phyloP scores from a whole-genome alignment of 2,888 invertebrate species.

The Auanema sp. region DNA sequence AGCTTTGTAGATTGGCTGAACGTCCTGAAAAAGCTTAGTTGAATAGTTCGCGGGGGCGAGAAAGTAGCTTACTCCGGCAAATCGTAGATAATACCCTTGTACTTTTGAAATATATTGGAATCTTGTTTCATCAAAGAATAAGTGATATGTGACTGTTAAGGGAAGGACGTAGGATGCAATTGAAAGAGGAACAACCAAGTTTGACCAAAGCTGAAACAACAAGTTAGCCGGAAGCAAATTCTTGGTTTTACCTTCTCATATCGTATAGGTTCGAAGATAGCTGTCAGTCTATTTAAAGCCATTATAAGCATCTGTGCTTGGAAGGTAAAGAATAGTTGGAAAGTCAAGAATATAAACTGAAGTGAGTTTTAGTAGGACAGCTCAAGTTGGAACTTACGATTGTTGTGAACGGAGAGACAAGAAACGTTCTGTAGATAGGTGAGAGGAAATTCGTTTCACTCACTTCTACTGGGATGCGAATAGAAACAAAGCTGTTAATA shows the following conservation, averaged over 20 bases:
- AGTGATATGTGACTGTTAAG: conserved; percentile 18
- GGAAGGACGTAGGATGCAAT: conserved; percentile 25
- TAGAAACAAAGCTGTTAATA: conserved; percentile 11
- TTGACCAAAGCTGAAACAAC: conserved; percentile 27
- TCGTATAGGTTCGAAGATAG: conserved; percentile 18
- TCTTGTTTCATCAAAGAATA: conserved; percentile 12
- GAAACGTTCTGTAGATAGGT: conserved; percentile 4
- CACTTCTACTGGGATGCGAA: conserved; percentile 17
- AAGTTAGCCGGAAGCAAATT: no score
- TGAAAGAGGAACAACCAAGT: conserved; percentile 17
- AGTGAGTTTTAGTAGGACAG: background rate
- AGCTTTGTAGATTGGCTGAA: conserved; percentile 14
- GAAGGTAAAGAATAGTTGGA: conserved; percentile 20
- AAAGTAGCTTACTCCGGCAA: conserved; percentile 10
- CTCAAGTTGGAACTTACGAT: conserved; percentile 6
- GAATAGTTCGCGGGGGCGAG: no score
- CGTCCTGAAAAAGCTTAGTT: conserved; percentile 11
- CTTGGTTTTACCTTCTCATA: conserved; percentile 20
- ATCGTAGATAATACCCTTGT: conserved; percentile 17
- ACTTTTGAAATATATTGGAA: conserved; percentile 16
- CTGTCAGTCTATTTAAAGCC: conserved; percentile 16
- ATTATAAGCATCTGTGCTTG: conserved; percentile 18
- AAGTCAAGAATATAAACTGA: conserved; percentile 17
- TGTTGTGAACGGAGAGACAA: conserved; percentile 17
- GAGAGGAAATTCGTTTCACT: conserved; percentile 6